A percentile compares a stretch with the other conserved stretches of the same genome.
These are phyloP conservation scores for Polymixis lichenea DNA, from an alignment of 2,888 invertebrate genomes.

Conservation along the genomic window DNA sequence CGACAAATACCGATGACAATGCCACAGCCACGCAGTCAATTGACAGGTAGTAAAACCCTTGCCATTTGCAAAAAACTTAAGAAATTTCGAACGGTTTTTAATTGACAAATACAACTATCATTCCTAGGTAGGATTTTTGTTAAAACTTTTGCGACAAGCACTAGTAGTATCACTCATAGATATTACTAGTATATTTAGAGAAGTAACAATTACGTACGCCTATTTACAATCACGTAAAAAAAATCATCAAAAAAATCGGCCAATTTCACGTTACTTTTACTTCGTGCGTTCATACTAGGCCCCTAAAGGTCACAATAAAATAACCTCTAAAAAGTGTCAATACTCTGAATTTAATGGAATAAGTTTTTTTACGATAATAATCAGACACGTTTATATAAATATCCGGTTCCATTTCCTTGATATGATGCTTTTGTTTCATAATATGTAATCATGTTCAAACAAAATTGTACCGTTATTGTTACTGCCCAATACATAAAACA, in stretches of 20 bases:
- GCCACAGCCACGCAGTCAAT: not conserved
- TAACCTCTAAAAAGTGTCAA: conserved; percentile 20
- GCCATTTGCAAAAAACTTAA: not conserved
- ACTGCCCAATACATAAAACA: not conserved
- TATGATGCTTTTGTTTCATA: conserved; percentile 18
- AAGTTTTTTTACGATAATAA: conserved; percentile 29
- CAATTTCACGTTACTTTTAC: not conserved
- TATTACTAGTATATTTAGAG: too few species aligned
- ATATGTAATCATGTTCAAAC: conserved; percentile 2
- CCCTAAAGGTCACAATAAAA: not conserved
- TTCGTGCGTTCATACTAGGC: too few species aligned
- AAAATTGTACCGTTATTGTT: conserved; percentile 5
- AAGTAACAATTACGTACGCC: not conserved
- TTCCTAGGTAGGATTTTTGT: not conserved
- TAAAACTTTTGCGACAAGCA: not conserved
- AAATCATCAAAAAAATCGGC: not conserved
- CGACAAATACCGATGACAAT: not conserved
- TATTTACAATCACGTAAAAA: not conserved
- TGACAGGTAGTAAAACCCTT: not conserved
- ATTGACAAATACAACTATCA: not conserved
- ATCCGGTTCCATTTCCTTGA: conserved; percentile 17
- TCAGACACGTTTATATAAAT: conserved; percentile 17
- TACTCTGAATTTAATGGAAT: conserved; percentile 20
- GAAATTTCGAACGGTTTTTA: not conserved
- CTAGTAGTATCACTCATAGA: too few species aligned